Evolutionary conservation across 2,113 vertebrate species (phyloP).

Genomic region (Pimephales promelas): DNA sequence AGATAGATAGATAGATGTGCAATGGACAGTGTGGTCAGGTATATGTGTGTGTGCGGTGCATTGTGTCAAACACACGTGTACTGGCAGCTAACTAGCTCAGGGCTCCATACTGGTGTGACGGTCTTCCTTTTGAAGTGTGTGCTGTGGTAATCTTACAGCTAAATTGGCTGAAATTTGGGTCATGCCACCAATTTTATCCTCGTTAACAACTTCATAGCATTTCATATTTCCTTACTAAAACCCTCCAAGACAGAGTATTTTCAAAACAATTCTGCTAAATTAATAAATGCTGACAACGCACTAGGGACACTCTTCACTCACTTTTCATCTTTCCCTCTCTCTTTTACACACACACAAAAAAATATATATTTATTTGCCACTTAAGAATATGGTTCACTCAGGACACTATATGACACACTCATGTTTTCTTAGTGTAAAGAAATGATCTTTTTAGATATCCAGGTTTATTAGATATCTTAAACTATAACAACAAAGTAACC

Average conservation of each 20-base stretch:
- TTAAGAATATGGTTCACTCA: not conserved
- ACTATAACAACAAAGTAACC: not conserved
- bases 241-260: conserved; percentile 11
- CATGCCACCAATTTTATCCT: conserved; percentile 66
- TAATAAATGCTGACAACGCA: not conserved
- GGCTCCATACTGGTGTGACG: conserved; percentile 56
- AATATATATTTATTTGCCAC: no score
- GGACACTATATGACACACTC: not conserved
- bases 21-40: not conserved
- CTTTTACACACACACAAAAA: not conserved
- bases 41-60: not conserved
- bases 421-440: not conserved
- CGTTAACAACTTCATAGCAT: conserved; percentile 3
- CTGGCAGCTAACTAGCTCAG: conserved; percentile 47
- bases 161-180: conserved; percentile 72
- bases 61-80: conserved; percentile 8
- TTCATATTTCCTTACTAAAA: conserved; percentile 18
- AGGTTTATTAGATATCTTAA: not conserved
- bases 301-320: not conserved
- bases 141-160: conserved; percentile 67
- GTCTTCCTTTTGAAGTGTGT: conserved; percentile 68
- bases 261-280: conserved; percentile 45
- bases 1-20: not conserved
- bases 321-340: conserved; percentile 6
- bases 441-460: no score